Conservation (phyloP, 2,888 invertebrate genomes). For the Copidosoma aretas region DNA sequence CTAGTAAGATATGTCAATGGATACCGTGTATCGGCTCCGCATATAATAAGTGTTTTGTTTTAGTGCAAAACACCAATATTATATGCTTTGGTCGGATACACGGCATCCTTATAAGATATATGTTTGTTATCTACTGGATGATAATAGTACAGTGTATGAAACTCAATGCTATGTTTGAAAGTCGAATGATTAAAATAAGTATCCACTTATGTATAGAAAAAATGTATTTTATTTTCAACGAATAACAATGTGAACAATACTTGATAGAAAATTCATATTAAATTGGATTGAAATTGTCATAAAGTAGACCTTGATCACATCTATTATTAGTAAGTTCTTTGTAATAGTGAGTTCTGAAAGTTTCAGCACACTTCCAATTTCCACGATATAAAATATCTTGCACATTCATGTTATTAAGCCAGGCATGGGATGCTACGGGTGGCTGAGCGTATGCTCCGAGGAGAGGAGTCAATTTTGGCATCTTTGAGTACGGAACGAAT, state of each 20-base stretch:
- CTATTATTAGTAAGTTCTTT: conserved; percentile 12
- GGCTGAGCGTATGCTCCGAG: background rate
- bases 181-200: too few relatives aligned
- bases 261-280: background rate
- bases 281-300: background rate
- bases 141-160: background rate
- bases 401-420: conserved; percentile 39
- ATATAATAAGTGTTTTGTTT: background rate
- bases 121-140: conserved; percentile 33
- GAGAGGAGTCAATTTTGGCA: conserved; percentile 14
- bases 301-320: too few relatives aligned
- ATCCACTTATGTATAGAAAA: too few relatives aligned
- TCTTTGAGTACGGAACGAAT: conserved; percentile 40
- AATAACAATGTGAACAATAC: too few relatives aligned
- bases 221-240: too few relatives aligned
- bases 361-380: conserved; percentile 42
- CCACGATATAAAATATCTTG: conserved; percentile 39
- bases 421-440: conserved; percentile 40
- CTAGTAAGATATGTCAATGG: background rate
- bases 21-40: background rate
- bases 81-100: conserved; percentile 29
- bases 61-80: background rate
- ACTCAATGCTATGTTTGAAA: conserved; percentile 31
- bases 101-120: conserved; percentile 28
- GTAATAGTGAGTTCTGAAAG: conserved; percentile 40